Base-by-base conservation (phyloP, 1,140 invertebrate species). In the Drosophila littoralis region DNA sequence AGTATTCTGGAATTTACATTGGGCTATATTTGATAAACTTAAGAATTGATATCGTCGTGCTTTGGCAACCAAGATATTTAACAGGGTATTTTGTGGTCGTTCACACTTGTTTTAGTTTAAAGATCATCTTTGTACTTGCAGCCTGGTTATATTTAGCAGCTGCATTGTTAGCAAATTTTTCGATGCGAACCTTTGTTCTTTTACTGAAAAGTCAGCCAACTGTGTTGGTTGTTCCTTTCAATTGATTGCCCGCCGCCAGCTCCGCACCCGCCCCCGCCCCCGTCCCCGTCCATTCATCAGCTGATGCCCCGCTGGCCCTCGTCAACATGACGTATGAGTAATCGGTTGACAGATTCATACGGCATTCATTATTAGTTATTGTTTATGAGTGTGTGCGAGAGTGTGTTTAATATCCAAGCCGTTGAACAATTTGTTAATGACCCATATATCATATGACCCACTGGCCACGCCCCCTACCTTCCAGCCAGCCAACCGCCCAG, bases 381-480 rank as follows among this genome's bases (percentile, higher is more conserved):
- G 42, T 42, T 54, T 46, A 48, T 32, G 40, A 43, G 6, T 43
- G 12, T 10, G 7, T 35, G n/a, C 32, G 17, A 22, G 58, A 43
- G 38, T 65, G 66, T 75, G 70, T 60, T 70, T 71, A 64, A 72
- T 67, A 72, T 76, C 48, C 74, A 67, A 55, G 43, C 60, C 46
- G 61, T 66, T 76, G 69, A 65, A 72, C 69, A 76, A 71, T 72
- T 76, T 76, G 74, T 76, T 76, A 76, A 76, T 76, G 73, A 75
- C 73, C 73, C 68, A 75, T 71, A 76, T 76, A 76, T 76, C 69
- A 58, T 72, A 67, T 76, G 54, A 72, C 74, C 36, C 45, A 70
- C 28, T 17, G 40, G 8, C 67, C 48, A 54, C 38, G 22, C 50
- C 65, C 36, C 36, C 52, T 17, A 4, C 10, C 17, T 12, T 8